Base-by-base conservation (phyloP, 2,888 invertebrate species). In the Coremacera marginata region DNA sequence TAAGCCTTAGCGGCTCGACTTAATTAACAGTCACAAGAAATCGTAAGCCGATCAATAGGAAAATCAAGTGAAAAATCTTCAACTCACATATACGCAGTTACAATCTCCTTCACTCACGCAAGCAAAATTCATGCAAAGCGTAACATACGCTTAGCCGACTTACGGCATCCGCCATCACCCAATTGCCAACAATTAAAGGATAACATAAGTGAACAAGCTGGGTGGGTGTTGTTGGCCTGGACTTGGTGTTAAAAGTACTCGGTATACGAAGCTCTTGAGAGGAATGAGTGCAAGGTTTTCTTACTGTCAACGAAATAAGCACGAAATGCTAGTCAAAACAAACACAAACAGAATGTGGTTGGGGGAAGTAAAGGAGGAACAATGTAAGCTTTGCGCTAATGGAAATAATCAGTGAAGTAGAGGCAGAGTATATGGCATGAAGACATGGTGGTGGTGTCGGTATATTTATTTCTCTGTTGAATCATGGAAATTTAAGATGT, bases 121-220 rank as follows among this genome's bases (percentile, higher is more conserved):
- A 5, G 4, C 52, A 52, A 19, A 55, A 19, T 19, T 19, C 19
- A 7, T 1, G 19, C 57, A 4, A 25, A 5, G 8, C 57, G 14
- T 60, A 22, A 22, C 22, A n/a, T 55, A 22, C 55, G 55, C 55
- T 19, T 11, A 22, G 25, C 25, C 4, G 25, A 9, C 55, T 55
- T 19, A 9, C 19, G n/a, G 7, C 19, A 44, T 11, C 11, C 44
- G 44, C 11, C 44, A 44, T 55, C 67, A 25, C 8, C 49, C 49
- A 27, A 11, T 51, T 49, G 5, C 31, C 49, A 62, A 27, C 60
- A 72, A 72, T 72, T 72, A 72, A 72, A 44, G 72, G 60, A 34
- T 72, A 22, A 72, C 57, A 31, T 60, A 49, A 25, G 70, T 9
- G 70, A 27, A 52, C 16, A 11, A 34, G 27, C 16, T n/a, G 37